Evolutionary conservation across 2,797 vertebrate genomes (phyloP).

Genomic region (Trichosurus vulpecula): DNA sequence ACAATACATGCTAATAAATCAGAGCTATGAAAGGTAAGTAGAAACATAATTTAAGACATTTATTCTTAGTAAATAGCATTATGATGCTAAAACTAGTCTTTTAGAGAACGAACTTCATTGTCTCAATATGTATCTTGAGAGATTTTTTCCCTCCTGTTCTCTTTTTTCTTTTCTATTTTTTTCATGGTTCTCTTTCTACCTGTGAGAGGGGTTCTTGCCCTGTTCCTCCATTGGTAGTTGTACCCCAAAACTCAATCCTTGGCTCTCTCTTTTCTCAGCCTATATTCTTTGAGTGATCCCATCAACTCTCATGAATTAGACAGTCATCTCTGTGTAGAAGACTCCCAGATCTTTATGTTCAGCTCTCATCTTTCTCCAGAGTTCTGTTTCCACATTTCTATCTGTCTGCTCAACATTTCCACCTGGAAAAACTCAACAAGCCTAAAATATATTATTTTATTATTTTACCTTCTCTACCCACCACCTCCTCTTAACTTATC

Average conservation of each 20-base stretch:
- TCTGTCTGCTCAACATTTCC: background rate
- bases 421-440: background rate
- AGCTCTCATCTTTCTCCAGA: background rate
- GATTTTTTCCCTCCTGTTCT: background rate
- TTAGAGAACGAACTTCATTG: conserved; percentile 19
- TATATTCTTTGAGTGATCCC: background rate
- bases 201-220: background rate
- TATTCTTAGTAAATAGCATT: background rate
- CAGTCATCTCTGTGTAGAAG: background rate
- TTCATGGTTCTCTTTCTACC: background rate
- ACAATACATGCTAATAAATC: background rate
- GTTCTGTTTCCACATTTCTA: background rate
- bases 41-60: background rate
- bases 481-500: background rate
- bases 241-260: background rate
- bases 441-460: background rate
- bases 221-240: background rate
- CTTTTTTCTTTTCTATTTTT: background rate
- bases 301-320: background rate
- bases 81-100: background rate
- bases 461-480: background rate
- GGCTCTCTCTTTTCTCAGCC: background rate
- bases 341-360: background rate
- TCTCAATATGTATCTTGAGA: background rate
- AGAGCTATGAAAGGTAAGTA: background rate